Base-by-base conservation (phyloP, 2,888 invertebrate genomes). In the Diaprepes abbreviatus region DNA sequence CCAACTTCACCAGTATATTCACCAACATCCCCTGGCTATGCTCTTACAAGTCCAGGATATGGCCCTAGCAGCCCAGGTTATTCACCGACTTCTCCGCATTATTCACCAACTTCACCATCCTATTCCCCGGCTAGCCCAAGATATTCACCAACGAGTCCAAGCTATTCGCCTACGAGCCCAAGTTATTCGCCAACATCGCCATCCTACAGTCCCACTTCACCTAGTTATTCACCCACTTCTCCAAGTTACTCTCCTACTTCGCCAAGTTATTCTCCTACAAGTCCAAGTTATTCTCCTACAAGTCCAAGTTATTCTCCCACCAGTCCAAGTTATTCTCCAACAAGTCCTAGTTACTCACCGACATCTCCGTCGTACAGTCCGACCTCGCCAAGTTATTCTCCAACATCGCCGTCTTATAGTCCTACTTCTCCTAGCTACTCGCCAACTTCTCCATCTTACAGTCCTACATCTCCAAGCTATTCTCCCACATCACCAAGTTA, bases 181-280 rank as follows among this genome's bases (percentile, higher is more conserved):
- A 90, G 88, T 17, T 93, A 93, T 79, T 91, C 92, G 0, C 94
- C 94, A 0, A 90, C 92, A 0, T 89, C 89, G 66, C 93, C 94
- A 0, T 90, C 89, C 35, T 96, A 96, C 81, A 93, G 95, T 0
- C 95, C 95, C 0, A 92, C 93, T 0, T 91, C 91, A 36, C 94
- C 91, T 0, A 87, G 86, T 40, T 90, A 90, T 74, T 87, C 88
- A 0, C 92, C 96, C 1, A 90, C 93, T 0, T 90, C 90, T 5
- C 94, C 94, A 0, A 88, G 88, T 0, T 94, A 94, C 78, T 91
- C 92, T 0, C 95, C 92, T 0, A 89, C 90, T 0, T 87, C 87
- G 65, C 92, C 91, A 0, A 86, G 86, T 12, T 90, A 90, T 75
- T 87, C 89, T 0, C 92, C 92, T 0, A 89, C 90, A 0, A 87